Base-by-base conservation (phyloP, 2,888 invertebrate species). In the Nysson spinosus region DNA sequence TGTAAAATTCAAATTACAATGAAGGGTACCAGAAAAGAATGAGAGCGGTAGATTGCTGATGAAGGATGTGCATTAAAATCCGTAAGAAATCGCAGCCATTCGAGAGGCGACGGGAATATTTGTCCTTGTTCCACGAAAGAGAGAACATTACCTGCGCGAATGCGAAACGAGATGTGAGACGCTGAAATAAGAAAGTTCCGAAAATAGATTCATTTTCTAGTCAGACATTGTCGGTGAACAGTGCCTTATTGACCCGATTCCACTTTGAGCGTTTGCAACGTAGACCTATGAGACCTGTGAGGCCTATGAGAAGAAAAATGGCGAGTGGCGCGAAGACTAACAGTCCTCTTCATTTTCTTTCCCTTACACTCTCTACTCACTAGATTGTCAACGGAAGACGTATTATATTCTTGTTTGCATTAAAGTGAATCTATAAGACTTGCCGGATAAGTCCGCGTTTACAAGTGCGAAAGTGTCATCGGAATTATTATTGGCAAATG, bases 221-320 rank as follows among this genome's bases (percentile, higher is more conserved):
- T 87, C 87, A 87, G 83, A 83, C 83, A 87, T 83, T 85, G 85
- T 86, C 85, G 84, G 80, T 82, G 83, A 86, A 85, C 86, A 87
- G 87, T 87, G 87, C 87, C 87, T 87, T 87, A 87, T 84, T 78
- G 83, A 84, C 82, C 82, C 82, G 80, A 82, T 83, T 75, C 75
- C 69, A 67, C 67, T 67, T 69, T 57, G 69, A 75, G 62, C 32
- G 66, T 69, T 75, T 64, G 55, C 54, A 71, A 57, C 57, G 54
- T 50, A 57, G 46, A 37, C 57, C 43, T 47, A 43, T 14, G 39
- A 51, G 17, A 42, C n/a, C n/a, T n/a, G n/a, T n/a, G n/a, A n/a
- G n/a, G n/a, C n/a, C n/a, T n/a, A n/a, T n/a, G n/a, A n/a, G n/a
- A n/a, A n/a, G n/a, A n/a, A n/a, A n/a, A n/a, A n/a, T n/a, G n/a